phyloP scores from a whole-genome alignment of 1,140 invertebrate genomes.

The Panagrolaimus sp. region DNA sequence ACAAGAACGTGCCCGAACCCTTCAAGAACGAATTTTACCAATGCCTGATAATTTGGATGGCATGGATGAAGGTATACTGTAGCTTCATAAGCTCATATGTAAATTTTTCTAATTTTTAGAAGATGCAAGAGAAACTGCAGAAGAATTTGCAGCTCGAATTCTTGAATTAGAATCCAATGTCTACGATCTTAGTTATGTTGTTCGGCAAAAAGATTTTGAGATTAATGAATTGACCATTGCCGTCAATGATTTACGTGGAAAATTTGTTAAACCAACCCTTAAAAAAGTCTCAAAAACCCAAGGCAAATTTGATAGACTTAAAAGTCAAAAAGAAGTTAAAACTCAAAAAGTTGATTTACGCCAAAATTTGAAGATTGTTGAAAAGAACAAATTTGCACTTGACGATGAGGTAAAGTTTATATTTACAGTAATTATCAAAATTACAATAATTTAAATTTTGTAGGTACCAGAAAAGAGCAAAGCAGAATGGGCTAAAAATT shows the following conservation, averaged over 20 bases:
- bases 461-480: no score
- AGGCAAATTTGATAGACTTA: slow-evolving; percentile 70
- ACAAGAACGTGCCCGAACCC: slow-evolving; percentile 89
- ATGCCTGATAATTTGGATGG: slow-evolving; percentile 40
- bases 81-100: not conserved
- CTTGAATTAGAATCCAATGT: slow-evolving; percentile 85
- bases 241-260: slow-evolving; percentile 97
- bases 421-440: not conserved
- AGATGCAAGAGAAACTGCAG: slow-evolving; percentile 86
- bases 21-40: slow-evolving; percentile 72
- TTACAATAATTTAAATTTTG: no score
- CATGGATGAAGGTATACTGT: slow-evolving; percentile 20
- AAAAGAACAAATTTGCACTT: slow-evolving; percentile 97
- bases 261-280: slow-evolving; percentile 97
- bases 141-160: slow-evolving; percentile 84
- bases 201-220: slow-evolving; percentile 89
- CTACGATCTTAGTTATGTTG: slow-evolving; percentile 92
- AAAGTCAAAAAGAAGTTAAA: slow-evolving; percentile 25
- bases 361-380: slow-evolving; percentile 93
- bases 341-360: slow-evolving; percentile 83
- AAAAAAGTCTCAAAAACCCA: slow-evolving; percentile 99
- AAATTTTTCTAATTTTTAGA: slow-evolving; percentile 61
- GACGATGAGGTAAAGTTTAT: slow-evolving; percentile 69
- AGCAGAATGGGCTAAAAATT: no score
- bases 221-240: slow-evolving; percentile 96